These are phyloP conservation scores for Sardina pilchardus DNA, from an alignment of 2,113 vertebrate species.

Conservation along the genomic window DNA sequence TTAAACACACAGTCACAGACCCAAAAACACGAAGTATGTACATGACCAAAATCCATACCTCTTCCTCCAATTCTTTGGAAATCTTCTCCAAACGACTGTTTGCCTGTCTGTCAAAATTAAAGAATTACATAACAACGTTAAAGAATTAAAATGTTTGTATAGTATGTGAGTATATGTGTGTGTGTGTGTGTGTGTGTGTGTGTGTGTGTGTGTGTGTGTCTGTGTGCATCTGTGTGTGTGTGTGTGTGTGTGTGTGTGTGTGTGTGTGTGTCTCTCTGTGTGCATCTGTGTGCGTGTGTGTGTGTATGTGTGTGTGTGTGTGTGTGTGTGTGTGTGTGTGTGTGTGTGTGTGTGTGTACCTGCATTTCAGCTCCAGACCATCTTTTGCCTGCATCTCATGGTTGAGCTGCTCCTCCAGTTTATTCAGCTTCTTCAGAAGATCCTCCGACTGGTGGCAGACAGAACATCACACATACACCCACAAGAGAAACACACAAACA, in stretches of 20 bases:
- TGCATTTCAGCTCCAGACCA: conserved; percentile 90
- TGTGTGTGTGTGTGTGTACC: conserved; percentile 64
- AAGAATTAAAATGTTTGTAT: conserved; percentile 30
- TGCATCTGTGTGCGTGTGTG: conserved; percentile 72
- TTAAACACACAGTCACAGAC: conserved; percentile 7
- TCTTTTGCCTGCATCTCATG: conserved; percentile 92
- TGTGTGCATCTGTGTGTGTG: not conserved
- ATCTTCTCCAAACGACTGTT: conserved; percentile 88
- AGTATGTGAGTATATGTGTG: not conserved
- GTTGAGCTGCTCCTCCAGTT: conserved; percentile 85
- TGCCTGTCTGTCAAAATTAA: conserved; percentile 72
- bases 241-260: conserved; percentile 24
- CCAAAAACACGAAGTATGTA: not conserved
- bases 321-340: not conserved
- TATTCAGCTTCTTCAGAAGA: conserved; percentile 83
- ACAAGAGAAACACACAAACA: not conserved
- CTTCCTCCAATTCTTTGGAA: conserved; percentile 90
- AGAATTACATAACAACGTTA: conserved; percentile 2
- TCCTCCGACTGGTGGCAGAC: conserved; percentile 63
- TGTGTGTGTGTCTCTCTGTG: conserved; percentile 60
- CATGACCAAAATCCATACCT: conserved; percentile 69
- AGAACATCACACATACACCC: not conserved
- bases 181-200: conserved; percentile 1
- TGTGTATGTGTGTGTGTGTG: conserved; percentile 70
- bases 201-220: not conserved